Conservation (phyloP, 2,797 vertebrate species). For the Leptatherina wallacei region DNA sequence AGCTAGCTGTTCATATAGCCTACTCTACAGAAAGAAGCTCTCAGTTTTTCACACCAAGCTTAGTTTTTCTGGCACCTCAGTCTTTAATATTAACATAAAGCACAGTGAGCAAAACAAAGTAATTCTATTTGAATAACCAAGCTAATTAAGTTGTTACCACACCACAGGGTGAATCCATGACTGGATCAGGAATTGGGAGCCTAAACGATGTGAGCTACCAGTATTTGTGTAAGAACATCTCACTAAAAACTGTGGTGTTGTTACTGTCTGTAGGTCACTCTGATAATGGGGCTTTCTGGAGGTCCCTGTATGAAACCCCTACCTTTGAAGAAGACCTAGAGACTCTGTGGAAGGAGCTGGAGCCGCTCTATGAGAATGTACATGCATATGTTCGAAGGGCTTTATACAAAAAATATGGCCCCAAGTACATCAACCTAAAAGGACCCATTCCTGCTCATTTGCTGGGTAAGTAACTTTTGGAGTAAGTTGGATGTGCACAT, state of each 20-base stretch:
- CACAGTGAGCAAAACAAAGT: background rate
- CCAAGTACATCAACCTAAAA: slow-evolving; percentile 84
- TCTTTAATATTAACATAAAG: background rate
- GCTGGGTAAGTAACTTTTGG: slow-evolving; percentile 86
- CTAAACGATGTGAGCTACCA: background rate
- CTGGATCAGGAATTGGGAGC: background rate
- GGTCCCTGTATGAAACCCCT: slow-evolving; percentile 90
- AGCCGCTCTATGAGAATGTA: slow-evolving; percentile 92
- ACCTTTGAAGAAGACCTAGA: slow-evolving; percentile 93
- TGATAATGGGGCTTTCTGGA: slow-evolving; percentile 93
- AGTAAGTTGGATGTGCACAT: background rate
- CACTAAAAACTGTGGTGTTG: slow-evolving; percentile 14
- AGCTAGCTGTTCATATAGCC: too few species aligned
- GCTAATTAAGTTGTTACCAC: background rate
- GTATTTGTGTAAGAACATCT: background rate
- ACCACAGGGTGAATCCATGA: background rate
- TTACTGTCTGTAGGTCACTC: slow-evolving; percentile 80
- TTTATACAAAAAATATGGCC: slow-evolving; percentile 89
- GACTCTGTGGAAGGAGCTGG: slow-evolving; percentile 88
- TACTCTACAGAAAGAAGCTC: too few species aligned
- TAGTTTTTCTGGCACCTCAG: background rate
- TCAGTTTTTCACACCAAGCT: too few species aligned
- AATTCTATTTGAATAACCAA: background rate
- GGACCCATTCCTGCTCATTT: slow-evolving; percentile 98
- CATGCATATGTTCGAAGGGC: slow-evolving; percentile 93